phyloP scores from a whole-genome alignment of 2,113 vertebrate genomes.

The Nesogale talazaci region DNA sequence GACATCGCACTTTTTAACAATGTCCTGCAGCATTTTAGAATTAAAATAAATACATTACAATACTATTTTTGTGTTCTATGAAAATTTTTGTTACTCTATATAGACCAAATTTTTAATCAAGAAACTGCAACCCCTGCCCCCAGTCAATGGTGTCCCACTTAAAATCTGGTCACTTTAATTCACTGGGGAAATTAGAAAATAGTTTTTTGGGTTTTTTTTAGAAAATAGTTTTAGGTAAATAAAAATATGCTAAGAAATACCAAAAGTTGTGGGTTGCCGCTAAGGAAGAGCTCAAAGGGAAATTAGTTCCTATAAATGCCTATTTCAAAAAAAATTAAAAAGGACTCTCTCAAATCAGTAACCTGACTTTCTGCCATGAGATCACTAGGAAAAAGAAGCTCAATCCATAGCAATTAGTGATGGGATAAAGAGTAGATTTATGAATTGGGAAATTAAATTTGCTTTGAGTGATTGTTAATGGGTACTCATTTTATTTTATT shows the following conservation, averaged over 20 bases:
- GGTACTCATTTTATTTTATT: background rate
- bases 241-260: background rate
- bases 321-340: background rate
- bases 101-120: no score
- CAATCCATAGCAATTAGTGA: background rate
- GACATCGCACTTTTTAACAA: no score
- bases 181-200: background rate
- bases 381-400: background rate
- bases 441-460: background rate
- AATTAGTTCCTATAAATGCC: background rate
- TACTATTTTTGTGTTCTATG: no score
- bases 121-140: no score
- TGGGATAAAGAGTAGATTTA: no score
- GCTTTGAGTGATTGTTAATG: background rate
- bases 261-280: background rate
- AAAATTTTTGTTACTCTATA: no score
- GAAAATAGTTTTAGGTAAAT: background rate
- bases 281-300: background rate
- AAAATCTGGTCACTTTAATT: no score
- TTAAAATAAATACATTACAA: no score
- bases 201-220: no score
- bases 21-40: no score
- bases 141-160: background rate
- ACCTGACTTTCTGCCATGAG: background rate
- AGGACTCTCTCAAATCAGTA: background rate